These are phyloP conservation scores for Nothobranchius kuhntae DNA, from an alignment of 2,113 vertebrate genomes.

Conservation along the genomic window DNA sequence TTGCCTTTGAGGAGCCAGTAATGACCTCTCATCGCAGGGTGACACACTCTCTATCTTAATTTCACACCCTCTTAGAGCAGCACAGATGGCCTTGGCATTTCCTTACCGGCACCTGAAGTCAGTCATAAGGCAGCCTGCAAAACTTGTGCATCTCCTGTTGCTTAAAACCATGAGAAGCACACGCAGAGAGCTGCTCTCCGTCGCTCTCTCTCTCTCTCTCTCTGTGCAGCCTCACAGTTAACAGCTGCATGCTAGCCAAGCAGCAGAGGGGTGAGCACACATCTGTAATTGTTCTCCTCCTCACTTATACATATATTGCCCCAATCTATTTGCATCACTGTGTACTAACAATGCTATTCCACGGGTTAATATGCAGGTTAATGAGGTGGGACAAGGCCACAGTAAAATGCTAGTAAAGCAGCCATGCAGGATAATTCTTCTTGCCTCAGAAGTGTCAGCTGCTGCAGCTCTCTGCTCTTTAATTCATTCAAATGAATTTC, in stretches of 20 bases:
- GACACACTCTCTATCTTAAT: slow-evolving; percentile 73
- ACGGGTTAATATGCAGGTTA: slow-evolving; percentile 56
- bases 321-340: slow-evolving; percentile 26
- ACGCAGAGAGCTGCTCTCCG: not conserved
- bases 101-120: slow-evolving; percentile 57
- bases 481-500: slow-evolving; percentile 73
- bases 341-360: slow-evolving; percentile 43
- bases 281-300: not conserved
- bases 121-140: slow-evolving; percentile 30
- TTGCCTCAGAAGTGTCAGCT: slow-evolving; percentile 62
- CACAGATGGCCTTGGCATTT: slow-evolving; percentile 73
- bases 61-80: slow-evolving; percentile 73
- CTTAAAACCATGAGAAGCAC: slow-evolving; percentile 16
- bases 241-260: not conserved
- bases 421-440: slow-evolving; percentile 67
- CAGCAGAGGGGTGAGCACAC: not conserved
- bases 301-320: slow-evolving; percentile 2
- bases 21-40: slow-evolving; percentile 67
- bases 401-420: slow-evolving; percentile 58
- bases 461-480: slow-evolving; percentile 58
- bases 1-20: slow-evolving; percentile 69
- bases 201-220: no score
- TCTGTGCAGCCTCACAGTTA: not conserved
- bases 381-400: slow-evolving; percentile 60
- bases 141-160: slow-evolving; percentile 27